Evolutionary conservation across 2,888 invertebrate genomes (phyloP).

Genomic region (Adineta ricciae): DNA sequence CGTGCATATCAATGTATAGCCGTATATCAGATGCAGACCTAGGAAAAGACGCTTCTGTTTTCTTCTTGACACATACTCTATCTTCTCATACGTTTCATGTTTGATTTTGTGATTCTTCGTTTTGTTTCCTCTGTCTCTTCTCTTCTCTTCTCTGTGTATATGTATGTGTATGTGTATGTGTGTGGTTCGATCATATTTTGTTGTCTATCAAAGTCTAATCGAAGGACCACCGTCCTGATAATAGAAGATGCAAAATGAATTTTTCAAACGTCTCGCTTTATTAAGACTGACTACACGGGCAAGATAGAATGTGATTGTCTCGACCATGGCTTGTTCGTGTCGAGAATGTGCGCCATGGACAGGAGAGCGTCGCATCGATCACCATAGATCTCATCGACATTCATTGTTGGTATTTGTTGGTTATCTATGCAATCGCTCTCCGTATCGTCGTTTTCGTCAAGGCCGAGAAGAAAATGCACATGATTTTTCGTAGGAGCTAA

Average conservation of each 20-base stretch:
- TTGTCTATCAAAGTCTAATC: not conserved
- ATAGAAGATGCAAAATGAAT: not conserved
- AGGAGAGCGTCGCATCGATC: not conserved
- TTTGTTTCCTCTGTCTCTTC: too few relatives aligned
- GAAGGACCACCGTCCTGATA: not conserved
- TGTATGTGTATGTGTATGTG: not conserved
- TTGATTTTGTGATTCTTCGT: not conserved
- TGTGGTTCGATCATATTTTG: constrained; percentile 11
- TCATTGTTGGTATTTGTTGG: not conserved
- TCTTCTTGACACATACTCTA: not conserved
- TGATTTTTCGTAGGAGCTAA: not conserved
- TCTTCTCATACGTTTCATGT: not conserved
- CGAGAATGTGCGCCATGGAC: not conserved
- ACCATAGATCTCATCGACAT: not conserved
- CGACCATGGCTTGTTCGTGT: not conserved
- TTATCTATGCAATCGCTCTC: not conserved
- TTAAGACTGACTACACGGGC: not conserved
- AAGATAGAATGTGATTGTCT: not conserved
- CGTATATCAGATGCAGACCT: not conserved
- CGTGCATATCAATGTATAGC: not conserved
- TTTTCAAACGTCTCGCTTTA: not conserved
- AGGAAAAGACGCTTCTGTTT: not conserved
- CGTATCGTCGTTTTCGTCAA: not conserved
- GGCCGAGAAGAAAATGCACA: not conserved
- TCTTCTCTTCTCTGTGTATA: not conserved